Base-by-base conservation (phyloP, 1,140 invertebrate species). In the Cryptotermes secundus region DNA sequence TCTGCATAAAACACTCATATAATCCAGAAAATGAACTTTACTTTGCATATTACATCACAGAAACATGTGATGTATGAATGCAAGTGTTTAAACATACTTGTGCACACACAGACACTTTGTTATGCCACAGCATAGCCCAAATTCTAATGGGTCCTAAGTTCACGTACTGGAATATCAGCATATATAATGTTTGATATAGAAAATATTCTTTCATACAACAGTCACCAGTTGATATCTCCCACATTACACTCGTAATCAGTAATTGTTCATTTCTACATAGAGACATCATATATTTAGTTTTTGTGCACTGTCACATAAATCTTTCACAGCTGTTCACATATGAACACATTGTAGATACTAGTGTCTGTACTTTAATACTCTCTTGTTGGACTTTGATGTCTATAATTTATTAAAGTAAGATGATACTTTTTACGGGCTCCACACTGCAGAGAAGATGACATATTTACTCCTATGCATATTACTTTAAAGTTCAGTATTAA, bases 341-440 rank as follows among this genome's bases (percentile, higher is more conserved):
- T 82, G 81, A 83, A 83, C 72, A 83, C 72, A 83, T 83, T 59
- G 36, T 83, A 83, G 24, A 35, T 65, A 19, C 4, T 83, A 65
- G 72, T 45, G 53, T 53, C 53, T 35, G 26, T 72, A 36, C 35
- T 53, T 72, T 19, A 24, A 72, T 83, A 83, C 59, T 72, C 59
- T 59, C 34, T 49, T 49, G 45, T 49, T 19, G 14, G 45, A 19
- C 45, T n/a, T 83, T 31, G 14, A 1, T 34, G n/a, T 83, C 12
- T 72, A 72, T 34, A 53, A 82, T 81, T 42, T 81, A 81, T 81
- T 42, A 81, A 36, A 3, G 36, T 42, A 53, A 82, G 38, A 14
- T 49, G 45, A 31, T 19, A 45, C 53, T 26, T 81, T 82, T 45
- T 82, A 45, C 6, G 81, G 81, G 81, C 81, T 45, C 42, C 81